Evolutionary conservation across 1,140 invertebrate species (phyloP).

Genomic region (Apis dorsata): DNA sequence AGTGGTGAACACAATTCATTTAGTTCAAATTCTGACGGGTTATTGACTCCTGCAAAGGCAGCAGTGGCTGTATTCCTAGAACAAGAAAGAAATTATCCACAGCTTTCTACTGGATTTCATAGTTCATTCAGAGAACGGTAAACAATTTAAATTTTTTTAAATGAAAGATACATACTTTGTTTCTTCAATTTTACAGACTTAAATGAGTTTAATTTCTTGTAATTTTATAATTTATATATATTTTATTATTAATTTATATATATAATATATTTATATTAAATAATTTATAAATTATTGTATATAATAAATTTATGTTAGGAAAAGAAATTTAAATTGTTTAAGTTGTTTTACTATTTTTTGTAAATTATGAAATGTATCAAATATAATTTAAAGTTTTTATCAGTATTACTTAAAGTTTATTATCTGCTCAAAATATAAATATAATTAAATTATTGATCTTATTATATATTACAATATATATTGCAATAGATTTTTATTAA

Average conservation of each 20-base stretch:
- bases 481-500: background rate
- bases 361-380: background rate
- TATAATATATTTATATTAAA: background rate
- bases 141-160: constrained; percentile 34
- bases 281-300: background rate
- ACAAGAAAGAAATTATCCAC: constrained; percentile 73
- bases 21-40: constrained; percentile 85
- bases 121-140: constrained; percentile 84
- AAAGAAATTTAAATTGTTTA: background rate
- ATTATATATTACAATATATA: background rate
- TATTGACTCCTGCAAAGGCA: constrained; percentile 80
- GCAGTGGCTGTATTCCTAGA: constrained; percentile 66
- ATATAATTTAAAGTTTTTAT: background rate
- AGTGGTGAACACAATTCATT: constrained; percentile 81
- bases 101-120: constrained; percentile 71
- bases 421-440: background rate
- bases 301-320: background rate
- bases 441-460: background rate
- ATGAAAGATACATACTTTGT: background rate
- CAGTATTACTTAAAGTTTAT: constrained; percentile 1
- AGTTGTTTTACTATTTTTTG: background rate
- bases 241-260: too few relatives aligned
- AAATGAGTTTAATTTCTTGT: background rate
- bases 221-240: background rate
- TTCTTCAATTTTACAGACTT: background rate